Evolutionary conservation across 2,113 vertebrate genomes (phyloP), one percentile per base, ranked within the genome.

Genomic region (Chionomys nivalis): DNA sequence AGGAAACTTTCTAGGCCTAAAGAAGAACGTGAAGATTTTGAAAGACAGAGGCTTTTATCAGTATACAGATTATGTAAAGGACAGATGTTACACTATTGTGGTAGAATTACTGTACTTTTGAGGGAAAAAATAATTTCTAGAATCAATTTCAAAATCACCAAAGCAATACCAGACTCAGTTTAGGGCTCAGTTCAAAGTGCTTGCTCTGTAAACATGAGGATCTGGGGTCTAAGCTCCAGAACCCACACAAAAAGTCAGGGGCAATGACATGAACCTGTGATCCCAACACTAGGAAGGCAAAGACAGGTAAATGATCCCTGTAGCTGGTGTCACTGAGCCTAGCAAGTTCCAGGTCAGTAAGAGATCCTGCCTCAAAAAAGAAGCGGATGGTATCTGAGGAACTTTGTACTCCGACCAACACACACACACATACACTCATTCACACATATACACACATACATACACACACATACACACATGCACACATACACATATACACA

Each of bases 51-150:
- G 26, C 52, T 61, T 81, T 94, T 82, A 49, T 77, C 4, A 83
- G 24, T 63, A 39, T 70, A 49, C 88, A 14, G 3, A 79, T 81
- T 81, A 88, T 72, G 17, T 70, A 94, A 86, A 79, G 81, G 33
- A 49, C 4, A 85, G 3, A 39, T 78, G 61, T 87, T 68, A 87
- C 36, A 83, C 26, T 82, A 89, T 55, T 17, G 77, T 79, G 14
- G 55, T 92, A 93, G 42, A 87, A 33, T 24, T 76, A 33, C 66
- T 93, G 39, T 91, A 44, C n/a, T 87, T 93, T 94, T n/a, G 16
- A 55, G 5, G 75, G 77, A 12, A 63, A 49, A 94, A 81, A 68
- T 39, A 49, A 63, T 39, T 49, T 92, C 55, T 85, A 24, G 0
- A 65, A 21, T 79, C 36, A 92, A 31, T 92, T 33, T 87, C n/a